Evolutionary conservation across 1,140 invertebrate species (phyloP), one percentile per base, ranked within the genome.

Genomic region (Lutraria rhynchaena): DNA sequence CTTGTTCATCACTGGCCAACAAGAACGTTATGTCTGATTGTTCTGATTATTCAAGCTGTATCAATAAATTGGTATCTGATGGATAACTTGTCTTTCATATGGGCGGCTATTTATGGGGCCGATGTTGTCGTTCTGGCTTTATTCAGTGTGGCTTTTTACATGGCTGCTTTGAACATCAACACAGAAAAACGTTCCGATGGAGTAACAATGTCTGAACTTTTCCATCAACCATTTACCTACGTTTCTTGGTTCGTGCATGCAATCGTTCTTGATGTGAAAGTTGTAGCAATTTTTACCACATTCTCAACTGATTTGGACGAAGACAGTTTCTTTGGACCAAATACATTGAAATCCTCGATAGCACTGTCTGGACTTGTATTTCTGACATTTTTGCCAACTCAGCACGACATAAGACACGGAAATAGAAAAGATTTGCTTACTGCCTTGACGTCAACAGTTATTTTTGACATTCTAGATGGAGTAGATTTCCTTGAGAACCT

Each of bases 391-490:
- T 90, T 94, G 3, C 93, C 93, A 67, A 93, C 93, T 53, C 94
- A 94, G 81, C 93, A 94, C 80, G 92, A 94, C 86, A 91, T 93
- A 31, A 89, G 92, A 53, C 85, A 89, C 11, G 90, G 92, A 55
- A 85, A 91, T 65, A 87, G 93, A 22, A 90, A 93, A 80, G 78
- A 89, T 19, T 94, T 93, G 83, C 93, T 95, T 37, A 85, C 88
- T n/a, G 73, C 87, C 67, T 35, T 91, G 17, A 87, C 88, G 0
- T 82, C 80, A 0, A 87, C 83, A 11, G 86, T 90, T 7, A 83
- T 90, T 9, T 93, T 94, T 75, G 94, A 94, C 86, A 93, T 95
- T 82, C 90, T 95, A 22, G 94, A 95, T 82, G 92, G 93, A 27
- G 93, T 94, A 22, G 92, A 92, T 29, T 92, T 93, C 70, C 83